Evolutionary conservation across 2,797 vertebrate species (phyloP).

Genomic region (Eulemur coronatus): DNA sequence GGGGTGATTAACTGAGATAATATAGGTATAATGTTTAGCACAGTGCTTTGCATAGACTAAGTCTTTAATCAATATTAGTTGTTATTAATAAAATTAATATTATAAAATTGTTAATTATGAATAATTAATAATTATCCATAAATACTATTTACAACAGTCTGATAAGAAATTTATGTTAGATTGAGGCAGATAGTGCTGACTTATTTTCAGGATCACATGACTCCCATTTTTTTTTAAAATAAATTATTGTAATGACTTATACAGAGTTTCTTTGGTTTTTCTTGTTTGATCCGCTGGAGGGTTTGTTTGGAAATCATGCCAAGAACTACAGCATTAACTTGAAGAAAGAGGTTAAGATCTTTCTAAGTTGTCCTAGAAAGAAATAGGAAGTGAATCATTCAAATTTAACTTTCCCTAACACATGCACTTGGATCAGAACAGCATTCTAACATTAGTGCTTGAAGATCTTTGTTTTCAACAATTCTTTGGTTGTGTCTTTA

Average conservation of each 20-base stretch:
- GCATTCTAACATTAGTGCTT: background rate
- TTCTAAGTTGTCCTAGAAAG: background rate
- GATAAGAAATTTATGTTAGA: constrained; percentile 13
- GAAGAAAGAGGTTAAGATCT: background rate
- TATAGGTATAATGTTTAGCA: background rate
- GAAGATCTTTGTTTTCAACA: background rate
- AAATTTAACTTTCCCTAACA: background rate
- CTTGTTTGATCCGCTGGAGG: background rate
- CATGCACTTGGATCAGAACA: background rate
- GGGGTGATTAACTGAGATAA: background rate
- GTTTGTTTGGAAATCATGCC: background rate
- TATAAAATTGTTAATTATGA: background rate
- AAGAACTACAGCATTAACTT: background rate
- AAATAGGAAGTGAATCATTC: background rate
- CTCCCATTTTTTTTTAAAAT: background rate
- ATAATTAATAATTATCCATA: background rate
- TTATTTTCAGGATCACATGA: background rate
- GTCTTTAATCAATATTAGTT: background rate
- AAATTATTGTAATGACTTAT: background rate
- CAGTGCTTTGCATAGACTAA: background rate
- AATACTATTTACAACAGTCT: background rate
- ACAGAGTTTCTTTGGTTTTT: constrained; percentile 30
- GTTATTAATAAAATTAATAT: background rate
- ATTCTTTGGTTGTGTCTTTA: background rate
- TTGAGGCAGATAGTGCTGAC: background rate